These are phyloP conservation scores for Marasmarcha lunaedactyla DNA, from an alignment of 2,888 invertebrate species.

Conservation along the genomic window DNA sequence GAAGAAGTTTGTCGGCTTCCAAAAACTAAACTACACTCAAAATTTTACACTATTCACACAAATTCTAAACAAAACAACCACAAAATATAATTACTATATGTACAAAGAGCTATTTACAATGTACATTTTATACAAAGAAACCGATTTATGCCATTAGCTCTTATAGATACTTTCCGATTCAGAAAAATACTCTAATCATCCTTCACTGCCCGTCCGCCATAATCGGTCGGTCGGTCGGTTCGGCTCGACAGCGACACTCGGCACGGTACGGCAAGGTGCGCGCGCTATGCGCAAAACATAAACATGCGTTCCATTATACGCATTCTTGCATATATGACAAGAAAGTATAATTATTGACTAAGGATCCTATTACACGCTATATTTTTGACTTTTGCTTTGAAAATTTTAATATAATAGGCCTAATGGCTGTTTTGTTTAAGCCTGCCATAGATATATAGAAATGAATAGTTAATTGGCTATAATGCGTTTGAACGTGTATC, in stretches of 20 bases:
- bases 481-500: too few relatives aligned
- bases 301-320: conserved; percentile 41
- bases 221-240: conserved; percentile 55
- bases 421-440: too few relatives aligned
- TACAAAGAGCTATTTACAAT: conserved; percentile 81
- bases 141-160: conserved; percentile 76
- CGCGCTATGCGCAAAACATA: conserved; percentile 68
- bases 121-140: conserved; percentile 75
- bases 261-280: too few relatives aligned
- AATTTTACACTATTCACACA: conserved; percentile 73
- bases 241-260: too few relatives aligned
- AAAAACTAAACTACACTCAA: conserved; percentile 72
- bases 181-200: conserved; percentile 65
- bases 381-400: too few relatives aligned
- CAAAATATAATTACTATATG: conserved; percentile 79
- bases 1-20: conserved; percentile 64
- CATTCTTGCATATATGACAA: not conserved
- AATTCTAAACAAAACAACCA: conserved; percentile 70
- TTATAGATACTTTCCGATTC: conserved; percentile 73
- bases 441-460: too few relatives aligned
- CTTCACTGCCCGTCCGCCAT: conserved; percentile 67
- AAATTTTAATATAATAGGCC: too few relatives aligned
- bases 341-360: too few relatives aligned
- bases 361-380: too few relatives aligned
- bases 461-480: too few relatives aligned